Evolutionary conservation across 2,888 invertebrate species (phyloP).

Genomic region (Psylliodes chrysocephalus): DNA sequence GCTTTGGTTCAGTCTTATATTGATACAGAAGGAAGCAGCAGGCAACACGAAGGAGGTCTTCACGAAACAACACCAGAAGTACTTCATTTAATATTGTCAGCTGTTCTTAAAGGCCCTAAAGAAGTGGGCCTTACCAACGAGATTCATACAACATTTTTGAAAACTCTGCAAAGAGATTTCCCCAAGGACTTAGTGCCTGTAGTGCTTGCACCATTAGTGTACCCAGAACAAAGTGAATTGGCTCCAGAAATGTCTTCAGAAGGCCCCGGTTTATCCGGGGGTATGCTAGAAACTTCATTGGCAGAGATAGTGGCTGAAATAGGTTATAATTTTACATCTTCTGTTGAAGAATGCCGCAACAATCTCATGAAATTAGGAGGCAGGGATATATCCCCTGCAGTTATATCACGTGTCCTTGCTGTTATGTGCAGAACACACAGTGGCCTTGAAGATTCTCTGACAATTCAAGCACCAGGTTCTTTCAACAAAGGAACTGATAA

Average conservation of each 20-base stretch:
- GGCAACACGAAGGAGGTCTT: constrained; percentile 80
- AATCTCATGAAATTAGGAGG: constrained; percentile 80
- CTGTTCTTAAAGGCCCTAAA: constrained; percentile 72
- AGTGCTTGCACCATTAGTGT: constrained; percentile 87
- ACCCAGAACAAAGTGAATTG: constrained; percentile 79
- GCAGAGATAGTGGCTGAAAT: constrained; percentile 89
- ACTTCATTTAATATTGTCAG: constrained; percentile 80
- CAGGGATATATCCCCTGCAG: constrained; percentile 81
- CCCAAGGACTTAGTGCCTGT: constrained; percentile 89
- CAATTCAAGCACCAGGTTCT: constrained; percentile 73
- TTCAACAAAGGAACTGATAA: constrained; percentile 60
- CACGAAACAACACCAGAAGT: constrained; percentile 93
- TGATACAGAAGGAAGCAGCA: constrained; percentile 78
- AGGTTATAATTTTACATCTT: constrained; percentile 88
- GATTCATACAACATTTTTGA: constrained; percentile 82
- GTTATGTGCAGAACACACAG: constrained; percentile 88
- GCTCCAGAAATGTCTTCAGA: constrained; percentile 73
- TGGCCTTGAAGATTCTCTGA: constrained; percentile 72
- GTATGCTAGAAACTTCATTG: constrained; percentile 77
- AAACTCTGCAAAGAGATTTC: constrained; percentile 86
- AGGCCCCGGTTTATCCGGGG: constrained; percentile 67
- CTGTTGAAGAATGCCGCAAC: constrained; percentile 88
- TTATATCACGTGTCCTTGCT: constrained; percentile 86
- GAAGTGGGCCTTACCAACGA: constrained; percentile 75
- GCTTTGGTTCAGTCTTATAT: constrained; percentile 88